These are phyloP conservation scores for Apus apus DNA, from an alignment of 2,113 vertebrate species.

Conservation along the genomic window DNA sequence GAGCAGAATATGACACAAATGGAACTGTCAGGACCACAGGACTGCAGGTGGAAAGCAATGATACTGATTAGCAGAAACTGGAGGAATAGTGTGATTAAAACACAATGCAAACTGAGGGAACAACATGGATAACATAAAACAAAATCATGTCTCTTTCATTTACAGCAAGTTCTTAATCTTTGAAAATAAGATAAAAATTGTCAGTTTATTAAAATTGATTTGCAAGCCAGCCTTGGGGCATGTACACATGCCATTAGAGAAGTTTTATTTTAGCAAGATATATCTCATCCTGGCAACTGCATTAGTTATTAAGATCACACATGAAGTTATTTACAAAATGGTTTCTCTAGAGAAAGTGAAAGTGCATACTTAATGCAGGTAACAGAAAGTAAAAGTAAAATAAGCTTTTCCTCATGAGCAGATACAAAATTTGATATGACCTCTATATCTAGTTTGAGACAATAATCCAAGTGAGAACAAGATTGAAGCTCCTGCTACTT, in stretches of 20 bases:
- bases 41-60: background rate
- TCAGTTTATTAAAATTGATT: background rate
- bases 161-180: background rate
- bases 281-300: background rate
- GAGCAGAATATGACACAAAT: background rate
- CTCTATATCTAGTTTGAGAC: background rate
- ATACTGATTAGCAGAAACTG: background rate
- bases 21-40: background rate
- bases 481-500: background rate
- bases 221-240: background rate
- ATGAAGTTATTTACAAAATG: background rate
- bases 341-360: background rate
- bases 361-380: background rate
- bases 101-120: background rate
- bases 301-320: background rate
- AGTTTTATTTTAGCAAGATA: background rate
- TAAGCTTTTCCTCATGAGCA: background rate
- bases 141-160: background rate
- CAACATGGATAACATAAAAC: background rate
- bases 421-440: background rate
- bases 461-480: background rate
- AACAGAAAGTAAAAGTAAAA: background rate
- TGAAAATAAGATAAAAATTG: background rate
- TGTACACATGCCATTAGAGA: background rate
- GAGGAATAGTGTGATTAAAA: background rate